These are phyloP conservation scores for Tipula lateralis DNA, from an alignment of 2,888 invertebrate genomes.

Conservation along the genomic window DNA sequence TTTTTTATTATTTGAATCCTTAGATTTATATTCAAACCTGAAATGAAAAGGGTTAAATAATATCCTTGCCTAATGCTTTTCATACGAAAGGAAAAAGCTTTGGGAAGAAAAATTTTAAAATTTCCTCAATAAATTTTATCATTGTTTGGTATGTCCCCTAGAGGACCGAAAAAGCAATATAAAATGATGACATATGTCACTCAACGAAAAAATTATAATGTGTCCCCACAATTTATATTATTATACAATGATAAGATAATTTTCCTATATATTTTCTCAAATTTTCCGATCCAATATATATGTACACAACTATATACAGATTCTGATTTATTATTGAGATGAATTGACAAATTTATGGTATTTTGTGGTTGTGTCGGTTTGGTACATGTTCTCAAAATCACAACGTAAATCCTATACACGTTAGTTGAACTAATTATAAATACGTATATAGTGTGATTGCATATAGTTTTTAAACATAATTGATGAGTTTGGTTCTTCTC, in stretches of 20 bases:
- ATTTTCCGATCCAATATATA: neutral
- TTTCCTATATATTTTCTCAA: neutral
- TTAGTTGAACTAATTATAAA: neutral
- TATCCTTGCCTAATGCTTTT: neutral
- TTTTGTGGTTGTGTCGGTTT: neutral
- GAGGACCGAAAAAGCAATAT: neutral
- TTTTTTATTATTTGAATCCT: neutral
- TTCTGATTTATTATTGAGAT: constrained; percentile 13
- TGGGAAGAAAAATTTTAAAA: neutral
- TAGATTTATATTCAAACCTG: neutral
- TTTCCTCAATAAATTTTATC: neutral
- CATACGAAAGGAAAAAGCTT: neutral
- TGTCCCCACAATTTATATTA: neutral
- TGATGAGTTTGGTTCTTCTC: no score
- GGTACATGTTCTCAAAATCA: neutral
- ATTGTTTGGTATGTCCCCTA: neutral
- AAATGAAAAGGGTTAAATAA: neutral
- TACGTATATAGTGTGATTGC: no score
- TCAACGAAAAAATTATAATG: neutral
- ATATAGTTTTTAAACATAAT: no score
- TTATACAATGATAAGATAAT: neutral
- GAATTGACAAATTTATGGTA: constrained; percentile 24
- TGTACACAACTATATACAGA: neutral
- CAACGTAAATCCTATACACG: neutral
- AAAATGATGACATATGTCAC: constrained; percentile 24